A percentile compares a stretch with the other conserved stretches of the same genome.
phyloP scores from a whole-genome alignment of 1,140 invertebrate species.

The Magallana ariakensis region DNA sequence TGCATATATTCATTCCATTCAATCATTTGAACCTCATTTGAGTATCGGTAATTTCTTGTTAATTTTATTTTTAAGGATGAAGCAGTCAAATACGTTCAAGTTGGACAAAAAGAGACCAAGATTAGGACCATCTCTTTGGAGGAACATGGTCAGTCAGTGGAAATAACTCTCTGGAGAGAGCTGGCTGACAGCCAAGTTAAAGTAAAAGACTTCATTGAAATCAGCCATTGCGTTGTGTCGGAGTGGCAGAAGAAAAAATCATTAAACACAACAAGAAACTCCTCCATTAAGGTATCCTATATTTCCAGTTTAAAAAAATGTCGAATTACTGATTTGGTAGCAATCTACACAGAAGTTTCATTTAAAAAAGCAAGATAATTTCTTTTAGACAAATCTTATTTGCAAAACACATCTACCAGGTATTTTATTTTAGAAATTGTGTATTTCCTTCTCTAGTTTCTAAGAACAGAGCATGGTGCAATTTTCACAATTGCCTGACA shows the following conservation, averaged over 20 bases:
- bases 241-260: background rate
- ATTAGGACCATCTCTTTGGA: background rate
- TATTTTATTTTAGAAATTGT: too few relatives aligned
- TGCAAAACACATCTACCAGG: too few relatives aligned
- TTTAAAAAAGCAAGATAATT: too few relatives aligned
- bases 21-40: background rate
- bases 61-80: background rate
- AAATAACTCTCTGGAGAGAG: background rate
- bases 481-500: too few relatives aligned
- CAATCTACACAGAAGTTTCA: too few relatives aligned
- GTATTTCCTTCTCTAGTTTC: too few relatives aligned
- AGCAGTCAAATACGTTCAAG: background rate
- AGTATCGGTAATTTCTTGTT: background rate
- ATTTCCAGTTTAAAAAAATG: too few relatives aligned
- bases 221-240: background rate
- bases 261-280: background rate
- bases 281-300: background rate
- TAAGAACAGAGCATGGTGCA: too few relatives aligned
- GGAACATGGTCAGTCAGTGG: background rate
- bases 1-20: background rate
- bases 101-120: background rate
- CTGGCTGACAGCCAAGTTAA: background rate
- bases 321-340: too few relatives aligned
- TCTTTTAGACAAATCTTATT: too few relatives aligned
- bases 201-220: background rate